These are phyloP conservation scores for human (Homo sapiens) DNA, from an alignment of 2,113 vertebrate species.

Conservation along the genomic window GRCh38 chr14:51382501-51383000, in stretches of 20 bases:
- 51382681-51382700: not conserved
- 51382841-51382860: not conserved
- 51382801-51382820: not conserved
- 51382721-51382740: slow-evolving; percentile 10
- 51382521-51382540: not conserved
- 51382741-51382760: slow-evolving; percentile 15
- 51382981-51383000: not conserved
- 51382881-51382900: not conserved
- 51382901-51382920: not conserved
- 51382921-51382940: not conserved
- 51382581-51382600: slow-evolving; percentile 46
- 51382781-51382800: slow-evolving; percentile 18
- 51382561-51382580: slow-evolving; percentile 23
- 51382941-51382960: not conserved
- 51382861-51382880: not conserved
- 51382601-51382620: slow-evolving; percentile 5
- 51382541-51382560: not conserved
- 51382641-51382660: not conserved
- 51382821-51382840: not conserved
- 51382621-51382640: slow-evolving; percentile 34
- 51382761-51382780: not conserved
- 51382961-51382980: not conserved
- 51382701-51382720: not conserved
- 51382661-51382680: slow-evolving; percentile 58
- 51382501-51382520: rapidly evolving